Base-by-base conservation (phyloP, 2,113 vertebrate species). In the Anarrhichthys ocellatus region DNA sequence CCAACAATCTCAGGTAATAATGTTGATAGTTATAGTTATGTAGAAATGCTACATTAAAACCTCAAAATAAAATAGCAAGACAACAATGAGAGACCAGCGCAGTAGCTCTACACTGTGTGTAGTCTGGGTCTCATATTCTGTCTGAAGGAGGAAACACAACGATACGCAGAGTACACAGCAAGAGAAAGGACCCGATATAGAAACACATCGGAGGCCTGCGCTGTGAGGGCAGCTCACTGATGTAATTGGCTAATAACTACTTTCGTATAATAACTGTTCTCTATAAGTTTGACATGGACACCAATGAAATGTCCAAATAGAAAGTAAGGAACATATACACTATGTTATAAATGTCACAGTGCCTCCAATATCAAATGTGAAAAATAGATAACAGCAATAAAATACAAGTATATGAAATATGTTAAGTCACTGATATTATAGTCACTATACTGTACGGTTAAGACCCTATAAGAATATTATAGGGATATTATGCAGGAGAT, bases 191-290 rank as follows among this genome's bases (percentile, higher is more conserved):
- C 34, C n/a, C 20, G 32, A 24, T 34, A 1, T 10, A 34, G 36
- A 46, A 8, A 58, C n/a, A 32, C 22, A 2, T 8, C 42, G 36
- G 20, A 50, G 20, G 20, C 18, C 18, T 44, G 36, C 7, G 20
- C 10, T 27, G 22, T 54, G 32, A 65, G 44, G 34, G 36, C 8
- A 3, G 63, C 6, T 44, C n/a, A 44, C 34, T 77, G 63, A 29
- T 46, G 36, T 9, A 42, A 78, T 36, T 68, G 52, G 7, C 75
- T 46, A 44, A 58, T 76, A 65, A 76, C 62, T n/a, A 22, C 18
- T 29, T 66, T 42, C n/a, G 42, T 66, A 29, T 29, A 65, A 65
- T 54, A 34, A 44, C n/a, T 20, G 24, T 67, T 67, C 20, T 44
- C 10, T 40, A 17, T 20, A 18, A 56, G 18, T 44, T 38, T 52